Base-by-base conservation (phyloP, 2,797 vertebrate species). In the Chlorospingus flavigularis region DNA sequence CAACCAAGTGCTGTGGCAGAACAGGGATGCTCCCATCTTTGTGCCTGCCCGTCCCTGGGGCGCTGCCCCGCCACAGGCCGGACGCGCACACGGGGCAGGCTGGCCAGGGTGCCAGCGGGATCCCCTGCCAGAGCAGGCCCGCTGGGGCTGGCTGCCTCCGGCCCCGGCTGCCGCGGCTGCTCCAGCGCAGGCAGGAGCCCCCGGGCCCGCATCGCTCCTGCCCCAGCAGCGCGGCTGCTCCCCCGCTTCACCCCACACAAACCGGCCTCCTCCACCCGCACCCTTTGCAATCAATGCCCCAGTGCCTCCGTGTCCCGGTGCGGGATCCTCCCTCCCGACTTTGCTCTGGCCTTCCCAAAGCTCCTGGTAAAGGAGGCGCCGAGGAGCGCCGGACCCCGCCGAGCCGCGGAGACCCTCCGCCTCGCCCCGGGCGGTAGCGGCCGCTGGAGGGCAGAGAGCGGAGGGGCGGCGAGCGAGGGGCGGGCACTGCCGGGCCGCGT, bases 401-500 rank as follows among this genome's bases (percentile, higher is more conserved):
- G 1, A 1, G 2, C 24, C 0, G 0, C 0, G 1, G 7, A 2
- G 0, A 1, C 11, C 3, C 7, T 0, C 0, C 6, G 1, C 3
- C 5, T 20, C 24, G 0, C 7, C 3, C 20, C 4, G 6, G 3
- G 19, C 54, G 57, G 7, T 1, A 4, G 7, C 24, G 1, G 1
- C 88, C 88, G 63, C 85, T 62, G 86, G 94, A 88, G 79, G 88
- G 92, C 95, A 90, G 90, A 84, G 81, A 31, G 31, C 30, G 15
- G 57, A 42, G 81, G 79, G 80, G 84, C 40, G 87, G 86, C 0
- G 66, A 40, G 0, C 39, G 90, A 74, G 43, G 75, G 91, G 89
- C 72, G 88, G 81, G 76, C 53, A n/a, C 67, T 71, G 51, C 48
- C n/a, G 82, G 77, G 88, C 76, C 51, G 73, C 48, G 24, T 67